A percentile compares a stretch with the other conserved stretches of the same genome.
Conservation (phyloP, 1,140 invertebrate genomes). For the Cardiocondyla obscurior region DNA sequence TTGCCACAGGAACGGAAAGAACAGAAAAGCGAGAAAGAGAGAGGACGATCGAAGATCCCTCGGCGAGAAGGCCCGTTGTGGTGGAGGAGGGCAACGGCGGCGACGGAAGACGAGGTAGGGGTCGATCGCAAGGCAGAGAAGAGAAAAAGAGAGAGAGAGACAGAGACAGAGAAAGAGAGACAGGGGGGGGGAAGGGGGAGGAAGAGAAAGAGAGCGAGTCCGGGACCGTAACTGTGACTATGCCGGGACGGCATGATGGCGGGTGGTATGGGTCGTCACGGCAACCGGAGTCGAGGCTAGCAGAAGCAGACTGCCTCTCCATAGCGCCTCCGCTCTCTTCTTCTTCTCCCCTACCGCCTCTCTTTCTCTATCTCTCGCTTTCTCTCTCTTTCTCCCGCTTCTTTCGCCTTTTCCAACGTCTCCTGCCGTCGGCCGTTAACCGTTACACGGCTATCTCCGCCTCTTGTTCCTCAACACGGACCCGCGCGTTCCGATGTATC, state of each 20-base stretch:
- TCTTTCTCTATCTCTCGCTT: background rate
- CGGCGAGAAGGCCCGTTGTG: constrained; percentile 36
- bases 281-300: constrained; percentile 62
- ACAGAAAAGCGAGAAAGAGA: constrained; percentile 40
- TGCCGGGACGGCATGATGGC: constrained; percentile 67
- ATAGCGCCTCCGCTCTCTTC: constrained; percentile 6
- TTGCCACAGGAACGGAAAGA: constrained; percentile 28
- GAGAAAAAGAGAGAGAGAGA: constrained; percentile 51
- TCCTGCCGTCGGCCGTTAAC: constrained; percentile 63
- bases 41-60: constrained; percentile 46
- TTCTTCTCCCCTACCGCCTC: background rate
- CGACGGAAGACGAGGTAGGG: constrained; percentile 38
- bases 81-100: background rate
- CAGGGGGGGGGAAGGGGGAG: too few relatives aligned
- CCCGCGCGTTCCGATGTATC: constrained; percentile 8
- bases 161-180: constrained; percentile 23
- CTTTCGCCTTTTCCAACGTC: constrained; percentile 58
- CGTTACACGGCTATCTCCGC: constrained; percentile 55
- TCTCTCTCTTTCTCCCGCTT: constrained; percentile 20
- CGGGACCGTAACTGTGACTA: constrained; percentile 67
- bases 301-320: constrained; percentile 59
- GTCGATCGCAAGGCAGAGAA: constrained; percentile 54
- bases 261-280: constrained; percentile 69
- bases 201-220: constrained; percentile 35
- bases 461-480: constrained; percentile 50